Evolutionary conservation across 2,797 vertebrate species (phyloP).

Genomic region (Intellagama lesueurii): DNA sequence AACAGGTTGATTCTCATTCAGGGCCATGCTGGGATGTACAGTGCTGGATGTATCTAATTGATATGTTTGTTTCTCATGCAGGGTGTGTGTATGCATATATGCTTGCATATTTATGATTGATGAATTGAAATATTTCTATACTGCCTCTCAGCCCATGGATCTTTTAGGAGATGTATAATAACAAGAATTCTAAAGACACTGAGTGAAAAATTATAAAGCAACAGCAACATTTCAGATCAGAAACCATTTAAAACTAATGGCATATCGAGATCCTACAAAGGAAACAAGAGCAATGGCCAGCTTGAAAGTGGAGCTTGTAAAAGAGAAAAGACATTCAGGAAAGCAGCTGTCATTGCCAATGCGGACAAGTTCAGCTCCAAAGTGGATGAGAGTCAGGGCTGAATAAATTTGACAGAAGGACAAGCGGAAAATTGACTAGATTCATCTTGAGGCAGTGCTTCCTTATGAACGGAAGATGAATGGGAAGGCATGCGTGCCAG

Average conservation of each 20-base stretch:
- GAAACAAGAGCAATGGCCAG: not conserved
- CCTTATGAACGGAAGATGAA: not conserved
- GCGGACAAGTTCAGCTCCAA: not conserved
- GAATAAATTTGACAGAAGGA: conserved; percentile 31
- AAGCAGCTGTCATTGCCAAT: not conserved
- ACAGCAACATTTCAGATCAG: not conserved
- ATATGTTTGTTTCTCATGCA: not conserved
- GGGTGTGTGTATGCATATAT: too few species aligned
- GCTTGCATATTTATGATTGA: not conserved
- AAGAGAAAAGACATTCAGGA: not conserved
- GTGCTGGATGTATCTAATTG: not conserved
- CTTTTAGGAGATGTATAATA: too few species aligned
- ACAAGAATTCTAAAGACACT: not conserved
- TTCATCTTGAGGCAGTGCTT: conserved; percentile 23
- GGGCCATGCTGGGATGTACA: not conserved
- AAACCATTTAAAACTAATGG: too few species aligned
- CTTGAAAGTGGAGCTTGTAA: not conserved
- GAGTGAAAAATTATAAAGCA: not conserved
- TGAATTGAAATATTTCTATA: not conserved
- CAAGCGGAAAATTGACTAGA: conserved; percentile 23
- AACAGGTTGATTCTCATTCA: not conserved
- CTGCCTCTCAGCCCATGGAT: not conserved
- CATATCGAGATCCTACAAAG: too few species aligned
- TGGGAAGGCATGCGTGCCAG: not conserved
- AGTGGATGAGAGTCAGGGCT: conserved; percentile 7